These are phyloP conservation scores for Dusona sp. DNA, from an alignment of 2,888 invertebrate genomes.

Conservation along the genomic window DNA sequence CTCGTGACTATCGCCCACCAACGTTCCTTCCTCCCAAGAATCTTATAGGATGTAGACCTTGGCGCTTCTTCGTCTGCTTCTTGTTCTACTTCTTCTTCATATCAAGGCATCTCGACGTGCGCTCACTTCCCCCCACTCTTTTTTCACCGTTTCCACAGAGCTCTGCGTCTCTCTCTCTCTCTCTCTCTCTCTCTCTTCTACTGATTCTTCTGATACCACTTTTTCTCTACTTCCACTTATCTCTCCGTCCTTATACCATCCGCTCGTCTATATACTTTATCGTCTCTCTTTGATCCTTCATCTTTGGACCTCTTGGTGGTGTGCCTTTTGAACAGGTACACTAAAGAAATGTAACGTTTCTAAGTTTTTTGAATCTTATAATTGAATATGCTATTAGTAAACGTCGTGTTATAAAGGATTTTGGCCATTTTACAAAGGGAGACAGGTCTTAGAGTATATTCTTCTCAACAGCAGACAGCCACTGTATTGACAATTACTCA, in stretches of 20 bases:
- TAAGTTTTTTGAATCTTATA: slow-evolving; percentile 40
- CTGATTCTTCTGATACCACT: slow-evolving; percentile 29
- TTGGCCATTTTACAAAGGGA: not conserved
- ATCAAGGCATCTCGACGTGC: slow-evolving; percentile 21
- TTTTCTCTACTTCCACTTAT: slow-evolving; percentile 48
- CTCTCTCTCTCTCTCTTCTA: slow-evolving; percentile 21
- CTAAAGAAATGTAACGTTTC: slow-evolving; percentile 5
- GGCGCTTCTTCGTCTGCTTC: slow-evolving; percentile 58
- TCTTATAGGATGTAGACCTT: slow-evolving; percentile 71
- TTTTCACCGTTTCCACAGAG: not conserved
- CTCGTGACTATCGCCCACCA: slow-evolving; percentile 77
- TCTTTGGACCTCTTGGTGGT: slow-evolving; percentile 8
- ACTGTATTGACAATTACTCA: not conserved
- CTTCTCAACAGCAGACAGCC: not conserved
- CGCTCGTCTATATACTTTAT: slow-evolving; percentile 40
- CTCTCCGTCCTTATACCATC: slow-evolving; percentile 38
- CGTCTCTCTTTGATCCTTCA: slow-evolving; percentile 56
- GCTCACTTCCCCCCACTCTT: slow-evolving; percentile 25
- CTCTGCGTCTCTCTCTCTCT: slow-evolving; percentile 15
- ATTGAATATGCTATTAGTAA: slow-evolving; percentile 28
- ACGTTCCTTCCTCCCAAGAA: slow-evolving; percentile 72
- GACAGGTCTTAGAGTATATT: not conserved
- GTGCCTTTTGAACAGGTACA: not conserved
- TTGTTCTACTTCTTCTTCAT: slow-evolving; percentile 29
- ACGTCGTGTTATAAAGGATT: not conserved